Evolutionary conservation across 2,888 invertebrate genomes (phyloP), one percentile per base, ranked within the genome.

Genomic region (Polietes domitor): DNA sequence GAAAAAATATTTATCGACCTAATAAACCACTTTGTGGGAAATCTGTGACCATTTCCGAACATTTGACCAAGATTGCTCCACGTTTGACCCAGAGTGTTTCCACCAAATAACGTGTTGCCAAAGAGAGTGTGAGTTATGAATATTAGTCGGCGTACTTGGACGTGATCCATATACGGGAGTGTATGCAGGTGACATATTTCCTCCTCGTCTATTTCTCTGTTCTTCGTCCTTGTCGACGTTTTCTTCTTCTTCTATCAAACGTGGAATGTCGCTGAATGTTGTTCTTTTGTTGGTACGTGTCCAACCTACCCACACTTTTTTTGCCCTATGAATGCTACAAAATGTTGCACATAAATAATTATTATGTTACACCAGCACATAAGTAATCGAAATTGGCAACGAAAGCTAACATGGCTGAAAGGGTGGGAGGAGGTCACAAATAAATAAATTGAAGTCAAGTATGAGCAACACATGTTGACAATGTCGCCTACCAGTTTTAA

Each of bases 161-260:
- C 68, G 43, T 68, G 68, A 68, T 68, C 37, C 65, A 37, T 65
- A 41, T 10, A 19, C 41, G 10, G 10, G n/a, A 21, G 43, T 68
- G n/a, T n/a, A n/a, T n/a, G 43, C 68, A 68, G 43, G 21, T 43
- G 68, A 68, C 68, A 68, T 24, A 43, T 43, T 68, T 58, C 9
- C 24, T 58, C 5, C 26, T 2, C 37, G 37, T 37, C 10, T 37
- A 5, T 32, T 32, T 32, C 32, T 17, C 19, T n/a, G n/a, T 50
- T 19, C 19, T 4, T 17, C 50, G 12, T 24, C 24, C 24, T 55
- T 10, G n/a, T n/a, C n/a, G n/a, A n/a, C n/a, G n/a, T n/a, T n/a
- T n/a, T n/a, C n/a, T n/a, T n/a, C n/a, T n/a, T 53, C 9, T 53
- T 10, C n/a, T n/a, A 19, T 19, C 15, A 1, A 43, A 24, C 28